These are phyloP conservation scores for Phoxinus phoxinus DNA, from an alignment of 2,113 vertebrate species.

Conservation along the genomic window DNA sequence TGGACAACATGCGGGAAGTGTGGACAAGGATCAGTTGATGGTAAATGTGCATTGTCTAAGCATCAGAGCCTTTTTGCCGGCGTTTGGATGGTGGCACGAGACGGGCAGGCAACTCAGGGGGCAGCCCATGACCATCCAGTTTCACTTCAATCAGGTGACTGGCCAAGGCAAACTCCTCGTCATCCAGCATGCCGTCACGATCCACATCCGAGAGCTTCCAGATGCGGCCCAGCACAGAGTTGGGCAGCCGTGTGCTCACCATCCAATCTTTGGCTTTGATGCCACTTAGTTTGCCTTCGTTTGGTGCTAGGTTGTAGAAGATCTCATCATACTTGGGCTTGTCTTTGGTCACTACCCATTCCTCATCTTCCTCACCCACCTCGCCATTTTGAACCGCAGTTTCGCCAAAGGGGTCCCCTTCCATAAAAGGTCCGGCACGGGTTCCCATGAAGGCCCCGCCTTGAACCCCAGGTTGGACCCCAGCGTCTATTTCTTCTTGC, in stretches of 20 bases:
- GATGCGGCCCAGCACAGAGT: conserved; percentile 90
- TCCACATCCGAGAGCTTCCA: conserved; percentile 95
- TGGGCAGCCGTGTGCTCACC: conserved; percentile 90
- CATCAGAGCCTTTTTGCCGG: conserved; percentile 87
- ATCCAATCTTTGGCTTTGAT: conserved; percentile 91
- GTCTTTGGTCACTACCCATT: conserved; percentile 93
- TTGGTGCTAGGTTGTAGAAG: conserved; percentile 90
- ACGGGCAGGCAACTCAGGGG: conserved; percentile 83
- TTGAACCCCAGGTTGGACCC: conserved; percentile 80
- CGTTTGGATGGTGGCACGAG: conserved; percentile 91
- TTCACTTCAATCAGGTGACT: conserved; percentile 93
- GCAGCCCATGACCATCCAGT: conserved; percentile 88
- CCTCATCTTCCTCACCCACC: conserved; percentile 77
- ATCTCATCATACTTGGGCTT: conserved; percentile 95
- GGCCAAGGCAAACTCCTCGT: conserved; percentile 91
- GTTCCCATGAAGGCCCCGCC: conserved; percentile 87
- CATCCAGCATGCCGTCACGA: conserved; percentile 91
- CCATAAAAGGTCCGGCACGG: conserved; percentile 84
- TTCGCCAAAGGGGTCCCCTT: conserved; percentile 77
- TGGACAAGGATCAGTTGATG: background rate
- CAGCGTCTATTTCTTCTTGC: conserved; percentile 88
- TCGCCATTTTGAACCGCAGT: conserved; percentile 65
- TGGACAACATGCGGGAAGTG: conserved; percentile 1
- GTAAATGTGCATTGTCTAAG: conserved; percentile 48
- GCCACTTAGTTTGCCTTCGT: conserved; percentile 89